Conservation (phyloP, 2,113 vertebrate genomes). For the Eolophus roseicapilla region DNA sequence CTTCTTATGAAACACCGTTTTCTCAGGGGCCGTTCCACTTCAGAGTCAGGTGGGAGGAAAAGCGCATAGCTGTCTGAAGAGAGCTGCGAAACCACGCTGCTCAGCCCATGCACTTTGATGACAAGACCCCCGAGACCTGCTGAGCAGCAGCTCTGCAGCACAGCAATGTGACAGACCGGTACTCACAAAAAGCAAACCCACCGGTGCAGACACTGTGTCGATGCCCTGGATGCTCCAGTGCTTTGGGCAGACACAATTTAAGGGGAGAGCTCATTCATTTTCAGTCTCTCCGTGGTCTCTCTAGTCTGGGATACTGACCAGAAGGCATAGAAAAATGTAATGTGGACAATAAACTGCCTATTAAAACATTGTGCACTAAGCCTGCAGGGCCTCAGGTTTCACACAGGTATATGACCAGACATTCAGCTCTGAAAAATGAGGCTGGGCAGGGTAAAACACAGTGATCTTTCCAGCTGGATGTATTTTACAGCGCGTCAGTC, state of each 20-base stretch:
- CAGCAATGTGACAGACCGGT: accelerated
- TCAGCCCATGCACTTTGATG: neutral
- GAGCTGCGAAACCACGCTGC: neutral
- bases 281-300: neutral
- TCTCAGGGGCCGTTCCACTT: neutral
- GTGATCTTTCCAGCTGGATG: neutral
- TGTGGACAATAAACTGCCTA: neutral
- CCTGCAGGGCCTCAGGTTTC: neutral
- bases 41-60: neutral
- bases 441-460: neutral
- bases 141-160: neutral
- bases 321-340: neutral
- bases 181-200: neutral
- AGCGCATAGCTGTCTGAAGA: neutral
- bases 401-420: neutral
- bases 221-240: neutral
- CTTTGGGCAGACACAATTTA: neutral
- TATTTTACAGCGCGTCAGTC: neutral
- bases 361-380: neutral
- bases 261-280: neutral
- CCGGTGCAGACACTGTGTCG: neutral
- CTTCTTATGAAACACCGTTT: neutral
- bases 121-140: accelerated
- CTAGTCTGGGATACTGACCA: neutral
- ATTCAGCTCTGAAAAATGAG: slow-evolving; percentile 12